Evolutionary conservation across 2,888 invertebrate species (phyloP), one percentile per base, ranked within the genome.

Genomic region (Amaurobius ferox): DNA sequence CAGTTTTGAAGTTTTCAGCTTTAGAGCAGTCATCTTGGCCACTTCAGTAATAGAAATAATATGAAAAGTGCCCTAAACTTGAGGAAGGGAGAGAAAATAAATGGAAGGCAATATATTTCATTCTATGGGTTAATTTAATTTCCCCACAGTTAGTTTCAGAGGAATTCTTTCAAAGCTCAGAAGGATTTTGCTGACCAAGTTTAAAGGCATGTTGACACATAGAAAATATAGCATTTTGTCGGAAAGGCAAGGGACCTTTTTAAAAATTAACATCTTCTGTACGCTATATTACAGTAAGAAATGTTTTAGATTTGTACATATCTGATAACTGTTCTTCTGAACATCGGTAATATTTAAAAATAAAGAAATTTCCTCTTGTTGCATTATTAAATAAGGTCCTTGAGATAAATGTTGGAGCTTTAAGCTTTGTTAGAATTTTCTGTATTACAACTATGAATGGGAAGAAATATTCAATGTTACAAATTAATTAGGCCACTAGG

Each of bases 61-160:
- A 72, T 32, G 78, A 40, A 68, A 68, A 16, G 71, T 77, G 55
- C 83, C 71, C 48, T 55, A 64, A 39, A 67, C 68, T 73, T 67
- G n/a, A n/a, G n/a, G n/a, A 30, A 28, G 64, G 66, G 39, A 39
- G 26, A 26, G 13, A 61, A 61, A 39, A 73, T 66, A 62, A 71
- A 64, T 30, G 40, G 68, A 23, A 70, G 35, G 23, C 66, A 48
- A 23, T 64, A 72, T 72, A 72, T 66, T 85, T 85, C 77, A 77
- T 64, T 71, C 67, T 32, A 19, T n/a, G 66, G 30, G 72, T 72
- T 85, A 85, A 85, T 85, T 85, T 77, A 77, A 85, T 85, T 83
- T 77, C 67, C 16, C 55, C 23, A 5, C 23, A 11, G 55, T 55
- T 55, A 55, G 55, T 23, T 55, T 16, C 44, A 7, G 44, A 1